Conservation (phyloP, 1,140 invertebrate genomes). For the Archegozetes longisetosus region DNA sequence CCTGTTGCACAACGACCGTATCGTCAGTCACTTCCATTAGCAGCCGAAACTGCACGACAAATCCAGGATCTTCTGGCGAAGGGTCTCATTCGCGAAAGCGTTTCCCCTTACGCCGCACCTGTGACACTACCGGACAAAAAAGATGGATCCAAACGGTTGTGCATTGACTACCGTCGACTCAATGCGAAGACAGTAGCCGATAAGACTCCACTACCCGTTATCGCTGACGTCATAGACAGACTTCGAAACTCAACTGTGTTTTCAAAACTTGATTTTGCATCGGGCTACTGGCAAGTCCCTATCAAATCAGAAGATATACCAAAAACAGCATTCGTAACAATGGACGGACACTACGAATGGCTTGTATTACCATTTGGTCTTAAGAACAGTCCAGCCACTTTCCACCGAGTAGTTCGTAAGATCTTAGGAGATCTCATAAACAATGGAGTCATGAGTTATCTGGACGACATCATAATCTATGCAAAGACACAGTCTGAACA, state of each 20-base stretch:
- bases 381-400: too few species aligned
- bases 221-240: conserved; percentile 4
- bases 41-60: too few species aligned
- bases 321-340: conserved; percentile 33
- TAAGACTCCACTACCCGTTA: conserved; percentile 25
- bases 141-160: conserved; percentile 29
- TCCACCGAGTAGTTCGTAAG: too few species aligned
- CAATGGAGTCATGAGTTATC: conserved; percentile 32
- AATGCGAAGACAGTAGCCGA: conserved; percentile 32
- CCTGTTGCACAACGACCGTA: too few species aligned
- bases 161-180: conserved; percentile 33
- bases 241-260: too few species aligned
- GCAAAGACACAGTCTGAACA: too few species aligned
- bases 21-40: too few species aligned
- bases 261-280: conserved; percentile 31
- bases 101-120: conserved; percentile 6
- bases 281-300: conserved; percentile 34
- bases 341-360: too few species aligned
- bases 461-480: too few species aligned
- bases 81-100: conserved; percentile 4
- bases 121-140: conserved; percentile 23
- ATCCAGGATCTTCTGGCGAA: conserved; percentile 11
- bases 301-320: conserved; percentile 25
- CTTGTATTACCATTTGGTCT: conserved; percentile 28
- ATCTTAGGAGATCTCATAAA: too few species aligned